Percentiles rank a stretch among this genome's conserved stretches.
phyloP scores from a whole-genome alignment of 1,140 invertebrate genomes.

The Meloidogyne hapla region DNA sequence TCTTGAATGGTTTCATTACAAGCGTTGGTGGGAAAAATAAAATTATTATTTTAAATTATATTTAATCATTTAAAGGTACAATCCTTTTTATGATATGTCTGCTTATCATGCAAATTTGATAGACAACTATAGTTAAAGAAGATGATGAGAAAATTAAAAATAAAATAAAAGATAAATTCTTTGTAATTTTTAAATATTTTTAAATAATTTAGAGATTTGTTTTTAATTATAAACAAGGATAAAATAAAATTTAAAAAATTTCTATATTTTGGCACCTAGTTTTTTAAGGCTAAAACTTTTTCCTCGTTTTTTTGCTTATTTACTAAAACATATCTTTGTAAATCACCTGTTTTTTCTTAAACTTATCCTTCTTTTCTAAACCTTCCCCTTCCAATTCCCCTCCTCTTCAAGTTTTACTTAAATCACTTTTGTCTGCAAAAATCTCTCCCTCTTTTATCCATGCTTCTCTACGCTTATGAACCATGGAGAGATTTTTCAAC shows the following conservation, averaged over 20 bases:
- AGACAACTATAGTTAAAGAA: slow-evolving; percentile 17
- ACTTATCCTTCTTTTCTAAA: background rate
- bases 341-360: background rate
- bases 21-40: slow-evolving; percentile 7
- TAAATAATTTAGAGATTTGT: too few species aligned
- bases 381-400: background rate
- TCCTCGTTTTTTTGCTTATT: too few species aligned
- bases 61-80: slow-evolving; percentile 10
- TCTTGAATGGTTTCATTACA: slow-evolving; percentile 27
- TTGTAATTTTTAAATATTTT: background rate
- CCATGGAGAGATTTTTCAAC: slow-evolving; percentile 2
- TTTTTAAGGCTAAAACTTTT: too few species aligned
- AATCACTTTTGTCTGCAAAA: background rate
- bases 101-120: slow-evolving; percentile 26
- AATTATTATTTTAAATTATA: background rate
- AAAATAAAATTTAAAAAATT: too few species aligned
- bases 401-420: background rate
- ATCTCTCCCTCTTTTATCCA: background rate
- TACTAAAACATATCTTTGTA: background rate
- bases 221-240: too few species aligned
- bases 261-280: too few species aligned
- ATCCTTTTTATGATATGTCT: slow-evolving; percentile 29
- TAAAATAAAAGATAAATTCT: too few species aligned
- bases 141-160: background rate
- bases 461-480: background rate